Evolutionary conservation across 2,113 vertebrate genomes (phyloP).

Genomic region (Astatotilapia flaviijosephi): DNA sequence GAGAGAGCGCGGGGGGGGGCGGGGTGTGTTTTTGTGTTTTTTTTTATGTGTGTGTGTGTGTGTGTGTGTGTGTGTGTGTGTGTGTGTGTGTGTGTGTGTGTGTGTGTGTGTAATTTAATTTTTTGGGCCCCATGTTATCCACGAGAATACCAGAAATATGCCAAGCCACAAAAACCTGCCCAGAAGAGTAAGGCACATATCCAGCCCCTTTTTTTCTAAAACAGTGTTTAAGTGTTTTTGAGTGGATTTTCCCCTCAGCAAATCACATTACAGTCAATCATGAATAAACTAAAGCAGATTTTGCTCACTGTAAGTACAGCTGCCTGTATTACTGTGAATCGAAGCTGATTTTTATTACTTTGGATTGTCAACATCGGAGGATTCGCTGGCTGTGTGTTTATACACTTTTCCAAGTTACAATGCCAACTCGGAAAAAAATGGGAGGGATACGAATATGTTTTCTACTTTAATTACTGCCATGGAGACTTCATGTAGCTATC

Average conservation of each 20-base stretch:
- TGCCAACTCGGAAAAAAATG: conserved; percentile 49
- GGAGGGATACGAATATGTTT: conserved; percentile 29
- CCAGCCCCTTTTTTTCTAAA: conserved; percentile 3
- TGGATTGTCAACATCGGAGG: conserved; percentile 52
- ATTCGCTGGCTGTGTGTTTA: conserved; percentile 47
- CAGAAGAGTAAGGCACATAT: conserved; percentile 27
- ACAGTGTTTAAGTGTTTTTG: conserved; percentile 34
- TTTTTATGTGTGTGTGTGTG: too few species aligned
- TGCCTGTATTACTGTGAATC: conserved; percentile 44
- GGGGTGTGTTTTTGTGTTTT: too few species aligned
- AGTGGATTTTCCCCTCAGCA: conserved; percentile 41
- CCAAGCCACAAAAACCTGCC: conserved; percentile 34
- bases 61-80: too few species aligned
- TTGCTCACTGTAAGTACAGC: conserved; percentile 40
- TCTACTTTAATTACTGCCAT: conserved; percentile 49
- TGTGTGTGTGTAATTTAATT: background rate
- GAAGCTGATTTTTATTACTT: conserved; percentile 52
- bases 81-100: too few species aligned
- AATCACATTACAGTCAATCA: conserved; percentile 46
- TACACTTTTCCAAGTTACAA: conserved; percentile 52
- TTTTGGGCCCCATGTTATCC: background rate
- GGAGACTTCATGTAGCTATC: conserved; percentile 30
- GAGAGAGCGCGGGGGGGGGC: too few species aligned
- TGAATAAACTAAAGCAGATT: conserved; percentile 53
- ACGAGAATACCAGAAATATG: conserved; percentile 36